These are phyloP conservation scores for Melitaea athalia DNA, from an alignment of 2,888 invertebrate genomes.

Conservation along the genomic window DNA sequence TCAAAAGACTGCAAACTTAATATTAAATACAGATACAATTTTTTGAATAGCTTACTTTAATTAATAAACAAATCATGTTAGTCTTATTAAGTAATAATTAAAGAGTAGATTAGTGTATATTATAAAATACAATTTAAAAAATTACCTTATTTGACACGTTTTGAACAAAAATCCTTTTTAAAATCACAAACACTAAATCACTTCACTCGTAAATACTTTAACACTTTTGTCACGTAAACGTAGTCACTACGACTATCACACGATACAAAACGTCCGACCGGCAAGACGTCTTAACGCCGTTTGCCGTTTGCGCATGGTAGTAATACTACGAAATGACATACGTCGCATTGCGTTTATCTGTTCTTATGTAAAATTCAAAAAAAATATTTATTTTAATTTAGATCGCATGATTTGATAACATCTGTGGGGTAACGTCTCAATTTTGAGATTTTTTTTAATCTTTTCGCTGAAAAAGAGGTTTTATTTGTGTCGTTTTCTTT, in stretches of 20 bases:
- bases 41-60: too few species aligned
- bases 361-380: conserved; percentile 39
- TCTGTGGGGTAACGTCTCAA: not conserved
- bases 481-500: not conserved
- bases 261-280: conserved; percentile 19
- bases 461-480: not conserved
- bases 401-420: not conserved
- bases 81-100: not conserved
- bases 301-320: conserved; percentile 78
- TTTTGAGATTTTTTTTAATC: not conserved
- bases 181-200: conserved; percentile 17
- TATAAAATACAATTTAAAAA: not conserved
- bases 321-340: conserved; percentile 66
- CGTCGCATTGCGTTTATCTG: conserved; percentile 75
- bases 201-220: conserved; percentile 18
- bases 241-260: too few species aligned
- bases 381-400: conserved; percentile 7
- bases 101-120: not conserved
- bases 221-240: not conserved
- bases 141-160: conserved; percentile 9
- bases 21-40: too few species aligned
- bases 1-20: too few species aligned
- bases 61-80: too few species aligned
- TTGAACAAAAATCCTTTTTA: conserved; percentile 19
- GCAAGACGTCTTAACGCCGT: conserved; percentile 50